Base-by-base conservation (phyloP, 2,113 vertebrate genomes). In the Leucosticte australis region DNA sequence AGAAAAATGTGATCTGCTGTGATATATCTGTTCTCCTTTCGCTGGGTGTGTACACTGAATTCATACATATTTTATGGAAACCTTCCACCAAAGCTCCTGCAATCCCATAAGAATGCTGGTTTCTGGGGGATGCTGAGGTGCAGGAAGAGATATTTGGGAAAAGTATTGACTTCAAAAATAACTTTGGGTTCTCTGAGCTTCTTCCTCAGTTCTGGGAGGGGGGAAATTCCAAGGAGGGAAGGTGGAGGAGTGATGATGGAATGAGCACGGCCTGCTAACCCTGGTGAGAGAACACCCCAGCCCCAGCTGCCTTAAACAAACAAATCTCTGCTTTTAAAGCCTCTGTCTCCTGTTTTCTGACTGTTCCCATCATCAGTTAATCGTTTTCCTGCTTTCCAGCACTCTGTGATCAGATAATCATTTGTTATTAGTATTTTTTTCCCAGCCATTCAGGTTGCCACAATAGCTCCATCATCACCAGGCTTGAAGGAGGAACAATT, bases 11-110 rank as follows among this genome's bases (percentile, higher is more conserved):
- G 88, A 86, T 92, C 68, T 50, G 35, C 75, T 93, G 64, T 95
- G 90, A 94, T 97, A 31, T 75, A 71, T 63, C 47, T 92, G 21
- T 31, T 75, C 71, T 88, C 59, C 90, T 92, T 83, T 91, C 53
- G 60, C 84, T 70, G 73, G 4, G 8, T 70, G 46, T 63, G 27
- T 68, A 75, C 91, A 52, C 23, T 60, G 69, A 90, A 56, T 87
- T 93, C 94, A 95, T 97, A 81, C 83, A 94, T 96, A 93, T 94
- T 95, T 95, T 86, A 95, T 92, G 56, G 73, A 89, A 92, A 17
- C 71, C 86, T 92, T 92, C 78, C 83, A 55, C 92, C 77, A 71
- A 52, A 87, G 56, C 94, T 83, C 73, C 87, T 86, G 73, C 79
- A 77, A 11, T 86, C 71, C 76, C 39, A 52, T 83, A 89, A 94